These are phyloP conservation scores for Callyntrura sp. DNA, from an alignment of 2,888 invertebrate genomes.

Conservation along the genomic window DNA sequence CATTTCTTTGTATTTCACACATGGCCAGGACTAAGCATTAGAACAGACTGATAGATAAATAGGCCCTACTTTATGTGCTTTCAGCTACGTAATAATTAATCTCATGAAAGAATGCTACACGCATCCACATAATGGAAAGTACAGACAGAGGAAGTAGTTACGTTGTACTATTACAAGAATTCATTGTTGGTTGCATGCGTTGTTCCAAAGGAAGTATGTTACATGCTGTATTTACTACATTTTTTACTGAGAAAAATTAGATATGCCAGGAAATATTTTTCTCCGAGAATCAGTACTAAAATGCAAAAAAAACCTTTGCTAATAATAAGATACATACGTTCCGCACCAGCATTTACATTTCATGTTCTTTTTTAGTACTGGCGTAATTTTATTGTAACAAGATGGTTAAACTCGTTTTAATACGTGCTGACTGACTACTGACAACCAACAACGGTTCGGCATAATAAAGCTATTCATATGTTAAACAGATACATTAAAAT, in stretches of 20 bases:
- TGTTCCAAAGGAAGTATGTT: background rate
- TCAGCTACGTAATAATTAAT: background rate
- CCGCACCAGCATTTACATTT: background rate
- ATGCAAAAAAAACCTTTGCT: background rate
- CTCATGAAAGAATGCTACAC: background rate
- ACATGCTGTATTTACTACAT: background rate
- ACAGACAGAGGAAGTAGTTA: too few species aligned
- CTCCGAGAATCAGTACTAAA: too few species aligned
- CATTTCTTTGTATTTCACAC: too few species aligned
- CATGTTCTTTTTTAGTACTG: background rate
- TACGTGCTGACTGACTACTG: background rate
- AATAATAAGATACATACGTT: constrained; percentile 1
- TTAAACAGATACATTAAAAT: constrained; percentile 14
- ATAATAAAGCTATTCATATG: too few species aligned
- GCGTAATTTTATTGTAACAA: constrained; percentile 15
- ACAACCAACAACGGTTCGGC: background rate
- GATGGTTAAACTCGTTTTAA: background rate
- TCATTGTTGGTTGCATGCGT: too few species aligned
- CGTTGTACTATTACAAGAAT: background rate
- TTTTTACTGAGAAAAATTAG: constrained; percentile 1
- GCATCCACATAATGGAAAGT: background rate
- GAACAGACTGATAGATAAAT: too few species aligned
- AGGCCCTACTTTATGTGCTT: too few species aligned
- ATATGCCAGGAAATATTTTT: constrained; percentile 10
- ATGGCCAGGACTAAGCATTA: too few species aligned